phyloP scores from a whole-genome alignment of 2,113 vertebrate genomes.

The Oreochromis tanganicae region DNA sequence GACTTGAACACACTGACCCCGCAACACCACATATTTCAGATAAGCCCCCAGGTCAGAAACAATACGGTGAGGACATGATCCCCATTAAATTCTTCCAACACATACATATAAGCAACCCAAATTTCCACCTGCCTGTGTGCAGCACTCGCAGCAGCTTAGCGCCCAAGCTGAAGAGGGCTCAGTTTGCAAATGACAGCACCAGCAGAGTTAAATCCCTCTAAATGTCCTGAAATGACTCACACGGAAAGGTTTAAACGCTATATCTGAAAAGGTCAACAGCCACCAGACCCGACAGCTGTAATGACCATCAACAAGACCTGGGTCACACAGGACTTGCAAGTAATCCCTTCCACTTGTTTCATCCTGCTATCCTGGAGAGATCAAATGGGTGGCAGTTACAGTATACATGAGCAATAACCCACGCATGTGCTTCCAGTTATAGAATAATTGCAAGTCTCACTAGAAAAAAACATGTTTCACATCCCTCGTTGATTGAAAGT shows the following conservation, averaged over 20 bases:
- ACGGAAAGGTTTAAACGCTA: constrained; percentile 20
- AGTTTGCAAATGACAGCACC: constrained; percentile 29
- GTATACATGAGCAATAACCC: neutral
- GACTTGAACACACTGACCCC: constrained; percentile 20
- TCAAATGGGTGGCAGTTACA: neutral
- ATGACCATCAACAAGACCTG: constrained; percentile 15
- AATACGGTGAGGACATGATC: constrained; percentile 38
- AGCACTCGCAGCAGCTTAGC: constrained; percentile 3
- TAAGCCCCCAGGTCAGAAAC: constrained; percentile 30
- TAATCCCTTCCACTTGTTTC: constrained; percentile 19
- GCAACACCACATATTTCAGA: constrained; percentile 7
- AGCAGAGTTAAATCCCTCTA: constrained; percentile 34
- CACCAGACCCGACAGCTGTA: constrained; percentile 27
- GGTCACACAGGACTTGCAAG: neutral
- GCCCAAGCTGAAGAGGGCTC: neutral
- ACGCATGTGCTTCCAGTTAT: neutral
- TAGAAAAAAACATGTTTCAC: neutral
- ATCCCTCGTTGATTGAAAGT: neutral
- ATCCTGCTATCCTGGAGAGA: neutral
- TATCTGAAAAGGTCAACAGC: constrained; percentile 33
- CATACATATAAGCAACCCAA: neutral
- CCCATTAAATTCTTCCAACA: constrained; percentile 33
- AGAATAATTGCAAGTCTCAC: neutral
- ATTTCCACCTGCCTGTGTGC: neutral
- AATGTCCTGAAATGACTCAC: constrained; percentile 45